Percentiles rank a stretch among this genome's conserved stretches.
phyloP scores from a whole-genome alignment of 2,888 invertebrate species.

The Salticus scenicus region DNA sequence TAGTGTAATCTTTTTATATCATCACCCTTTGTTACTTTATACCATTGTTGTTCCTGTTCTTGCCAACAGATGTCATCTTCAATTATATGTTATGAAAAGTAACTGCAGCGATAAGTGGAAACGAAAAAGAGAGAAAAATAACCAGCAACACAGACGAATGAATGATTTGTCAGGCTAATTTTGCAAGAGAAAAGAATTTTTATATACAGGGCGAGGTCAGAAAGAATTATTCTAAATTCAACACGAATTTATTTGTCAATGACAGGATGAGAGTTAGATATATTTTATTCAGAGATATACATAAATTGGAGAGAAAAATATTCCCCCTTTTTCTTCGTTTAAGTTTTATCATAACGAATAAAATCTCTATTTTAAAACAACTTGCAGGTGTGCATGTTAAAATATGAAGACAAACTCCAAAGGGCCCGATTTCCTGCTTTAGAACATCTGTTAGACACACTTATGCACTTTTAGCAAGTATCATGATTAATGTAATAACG shows the following conservation, averaged over 20 bases:
- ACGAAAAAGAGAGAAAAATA: too few relatives aligned
- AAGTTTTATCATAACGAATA: not conserved
- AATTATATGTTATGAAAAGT: too few relatives aligned
- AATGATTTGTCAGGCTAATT: too few relatives aligned
- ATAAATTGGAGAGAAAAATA: too few relatives aligned
- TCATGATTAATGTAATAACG: not conserved
- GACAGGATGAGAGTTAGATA: not conserved
- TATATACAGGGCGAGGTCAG: not conserved
- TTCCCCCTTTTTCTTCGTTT: not conserved
- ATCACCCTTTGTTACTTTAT: too few relatives aligned
- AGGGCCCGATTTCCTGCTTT: not conserved
- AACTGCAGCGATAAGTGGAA: too few relatives aligned
- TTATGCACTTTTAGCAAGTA: not conserved
- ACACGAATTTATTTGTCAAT: conserved; percentile 1
- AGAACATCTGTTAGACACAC: not conserved
- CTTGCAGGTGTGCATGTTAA: not conserved
- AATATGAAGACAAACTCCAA: not conserved
- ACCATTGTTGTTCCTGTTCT: too few relatives aligned
- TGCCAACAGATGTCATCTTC: too few relatives aligned
- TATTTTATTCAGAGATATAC: not conserved
- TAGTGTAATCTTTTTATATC: too few relatives aligned
- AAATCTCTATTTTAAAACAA: not conserved
- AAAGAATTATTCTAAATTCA: not conserved
- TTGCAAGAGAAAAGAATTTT: too few relatives aligned
- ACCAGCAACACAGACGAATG: too few relatives aligned